Base-by-base conservation (phyloP, 2,797 vertebrate genomes). In the Xiphophorus birchmanni region DNA sequence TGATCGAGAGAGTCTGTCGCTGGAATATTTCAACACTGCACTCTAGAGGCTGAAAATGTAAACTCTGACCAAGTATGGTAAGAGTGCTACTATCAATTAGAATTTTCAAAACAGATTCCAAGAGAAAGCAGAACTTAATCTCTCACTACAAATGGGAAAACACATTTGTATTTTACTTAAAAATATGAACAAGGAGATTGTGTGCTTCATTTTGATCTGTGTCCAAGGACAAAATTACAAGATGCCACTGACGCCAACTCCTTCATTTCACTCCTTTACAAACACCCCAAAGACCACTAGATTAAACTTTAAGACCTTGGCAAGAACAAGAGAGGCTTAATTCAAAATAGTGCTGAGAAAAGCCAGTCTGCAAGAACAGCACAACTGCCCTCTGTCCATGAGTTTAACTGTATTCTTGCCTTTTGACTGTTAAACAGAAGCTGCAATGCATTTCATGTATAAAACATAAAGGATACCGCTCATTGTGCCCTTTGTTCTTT, bases 11-110 rank as follows among this genome's bases (percentile, higher is more conserved):
- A 58, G 42, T 42, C 29, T 48, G 32, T 35, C 2, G 47, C 63
- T 54, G 75, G 10, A 56, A 71, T 77, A 84, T 84, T 45, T 82
- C 90, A 90, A 90, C 88, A 94, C 88, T 93, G 92, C 87, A 12
- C 91, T 88, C 92, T 86, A 60, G 72, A 83, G 93, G 74, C 40
- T 40, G 35, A 4, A 83, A 18, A 80, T 2, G 13, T 65, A 42
- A 11, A 32, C 72, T 35, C 9, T 42, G 7, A 58, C 56, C 32
- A n/a, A 35, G 21, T 42, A 32, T 50, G 13, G 8, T 9, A 73
- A 35, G 21, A 42, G 65, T 26, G 42, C 37, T 37, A 65, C 7
- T 71, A 71, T 45, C 5, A 44, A n/a, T 44, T 45, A 42, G 12
- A 4, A 2, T 23, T 3, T n/a, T 7, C 23, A 7, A 71, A 71